Evolutionary conservation across 2,888 invertebrate genomes (phyloP).

Genomic region (Hypercompe scribonia): DNA sequence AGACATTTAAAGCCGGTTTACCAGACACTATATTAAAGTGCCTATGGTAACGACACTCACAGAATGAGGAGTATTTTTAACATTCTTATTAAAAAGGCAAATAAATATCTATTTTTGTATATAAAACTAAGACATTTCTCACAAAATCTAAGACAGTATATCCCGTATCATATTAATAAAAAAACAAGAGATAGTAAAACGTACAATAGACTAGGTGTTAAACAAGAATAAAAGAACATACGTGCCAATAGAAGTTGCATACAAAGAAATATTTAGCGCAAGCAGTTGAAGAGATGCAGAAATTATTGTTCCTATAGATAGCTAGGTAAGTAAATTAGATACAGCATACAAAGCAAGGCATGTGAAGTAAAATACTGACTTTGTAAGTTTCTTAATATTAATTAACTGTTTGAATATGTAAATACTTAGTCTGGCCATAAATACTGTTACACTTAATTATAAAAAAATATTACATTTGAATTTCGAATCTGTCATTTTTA

Average conservation of each 20-base stretch:
- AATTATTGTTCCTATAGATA: not conserved
- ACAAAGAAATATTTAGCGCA: not conserved
- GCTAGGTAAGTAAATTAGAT: not conserved
- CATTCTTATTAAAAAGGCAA: not conserved
- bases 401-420: not conserved
- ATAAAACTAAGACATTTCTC: not conserved
- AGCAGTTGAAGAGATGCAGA: not conserved
- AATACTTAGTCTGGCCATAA: too few species aligned
- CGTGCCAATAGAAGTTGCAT: not conserved
- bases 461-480: too few species aligned
- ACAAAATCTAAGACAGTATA: not conserved
- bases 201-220: not conserved
- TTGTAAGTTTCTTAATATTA: not conserved
- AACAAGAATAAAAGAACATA: not conserved
- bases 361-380: not conserved
- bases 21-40: not conserved
- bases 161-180: too few species aligned
- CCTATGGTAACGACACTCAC: not conserved
- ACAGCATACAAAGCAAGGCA: not conserved
- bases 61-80: not conserved
- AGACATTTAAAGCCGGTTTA: not conserved
- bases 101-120: too few species aligned
- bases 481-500: too few species aligned
- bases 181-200: not conserved
- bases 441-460: too few species aligned